Conservation (phyloP, 2,113 vertebrate genomes). For the Trematocara nigrifrons region DNA sequence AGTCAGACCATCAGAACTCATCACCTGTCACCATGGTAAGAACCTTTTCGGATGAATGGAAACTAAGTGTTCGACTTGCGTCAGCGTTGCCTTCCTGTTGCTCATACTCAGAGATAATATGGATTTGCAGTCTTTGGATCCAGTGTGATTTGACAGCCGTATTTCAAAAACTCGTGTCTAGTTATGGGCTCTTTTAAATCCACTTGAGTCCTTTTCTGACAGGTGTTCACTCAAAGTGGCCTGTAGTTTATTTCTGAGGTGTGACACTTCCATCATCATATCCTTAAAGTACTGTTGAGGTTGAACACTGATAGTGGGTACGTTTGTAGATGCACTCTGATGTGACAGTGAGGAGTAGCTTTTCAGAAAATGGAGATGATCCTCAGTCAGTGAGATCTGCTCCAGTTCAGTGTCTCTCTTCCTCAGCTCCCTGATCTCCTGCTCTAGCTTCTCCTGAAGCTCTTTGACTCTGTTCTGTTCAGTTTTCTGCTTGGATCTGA, state of each 20-base stretch:
- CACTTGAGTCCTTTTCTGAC: not conserved
- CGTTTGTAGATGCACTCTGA: accelerated
- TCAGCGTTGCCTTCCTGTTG: not conserved
- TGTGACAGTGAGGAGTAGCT: not conserved
- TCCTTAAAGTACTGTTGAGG: not conserved
- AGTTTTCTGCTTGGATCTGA: not conserved
- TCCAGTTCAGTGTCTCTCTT: not conserved
- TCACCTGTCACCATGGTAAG: not conserved
- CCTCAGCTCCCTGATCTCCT: not conserved
- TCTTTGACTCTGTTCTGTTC: not conserved
- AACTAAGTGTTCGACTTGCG: accelerated
- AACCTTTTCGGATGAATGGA: not conserved
- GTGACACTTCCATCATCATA: not conserved
- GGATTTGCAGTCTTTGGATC: not conserved
- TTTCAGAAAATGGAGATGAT: slow-evolving; percentile 1
- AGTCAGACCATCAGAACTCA: not conserved
- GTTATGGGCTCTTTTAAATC: not conserved
- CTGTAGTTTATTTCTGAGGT: not conserved
- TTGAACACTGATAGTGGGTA: not conserved
- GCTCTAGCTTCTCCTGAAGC: not conserved
- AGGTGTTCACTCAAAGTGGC: accelerated
- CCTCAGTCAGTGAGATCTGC: not conserved
- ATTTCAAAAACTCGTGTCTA: not conserved
- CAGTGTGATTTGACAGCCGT: not conserved
- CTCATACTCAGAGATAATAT: not conserved